phyloP scores from a whole-genome alignment of 2,113 vertebrate genomes.

The Rhabdomys dilectus region DNA sequence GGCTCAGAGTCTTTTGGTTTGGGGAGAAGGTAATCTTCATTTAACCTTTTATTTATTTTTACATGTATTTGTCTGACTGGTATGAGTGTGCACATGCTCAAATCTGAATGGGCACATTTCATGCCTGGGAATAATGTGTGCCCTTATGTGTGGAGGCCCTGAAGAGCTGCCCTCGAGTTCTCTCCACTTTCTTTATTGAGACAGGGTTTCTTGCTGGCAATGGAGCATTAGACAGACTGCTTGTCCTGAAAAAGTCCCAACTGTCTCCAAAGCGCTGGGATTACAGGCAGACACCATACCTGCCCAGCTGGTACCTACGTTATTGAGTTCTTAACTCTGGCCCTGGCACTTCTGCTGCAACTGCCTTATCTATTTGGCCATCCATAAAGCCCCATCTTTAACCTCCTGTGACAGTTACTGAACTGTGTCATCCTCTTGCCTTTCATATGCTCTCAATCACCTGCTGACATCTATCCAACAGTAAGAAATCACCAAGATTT shows the following conservation, averaged over 20 bases:
- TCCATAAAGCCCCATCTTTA: not conserved
- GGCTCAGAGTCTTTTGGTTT: not conserved
- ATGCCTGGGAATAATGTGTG: not conserved
- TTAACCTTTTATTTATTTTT: not conserved
- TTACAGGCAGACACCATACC: not conserved
- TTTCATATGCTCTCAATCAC: slow-evolving; percentile 16
- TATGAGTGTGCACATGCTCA: not conserved
- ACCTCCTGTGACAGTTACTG: not conserved
- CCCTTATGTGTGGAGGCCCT: not conserved
- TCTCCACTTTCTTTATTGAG: not conserved
- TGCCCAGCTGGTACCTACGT: not conserved
- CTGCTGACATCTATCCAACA: slow-evolving; percentile 31
- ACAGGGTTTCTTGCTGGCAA: not conserved
- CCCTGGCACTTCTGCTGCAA: not conserved
- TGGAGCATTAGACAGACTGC: too few species aligned
- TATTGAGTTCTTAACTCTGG: too few species aligned
- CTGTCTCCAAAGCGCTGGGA: not conserved
- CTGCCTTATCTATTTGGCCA: not conserved
- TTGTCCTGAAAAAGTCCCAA: too few species aligned
- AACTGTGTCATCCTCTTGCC: not conserved
- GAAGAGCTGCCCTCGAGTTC: not conserved
- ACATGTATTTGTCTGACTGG: not conserved
- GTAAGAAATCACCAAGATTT: slow-evolving; percentile 10
- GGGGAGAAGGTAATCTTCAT: not conserved
- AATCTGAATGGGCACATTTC: not conserved